A percentile compares a stretch with the other conserved stretches of the same genome.
These are phyloP conservation scores for Proales similis DNA, from an alignment of 1,140 invertebrate genomes.

Conservation along the genomic window DNA sequence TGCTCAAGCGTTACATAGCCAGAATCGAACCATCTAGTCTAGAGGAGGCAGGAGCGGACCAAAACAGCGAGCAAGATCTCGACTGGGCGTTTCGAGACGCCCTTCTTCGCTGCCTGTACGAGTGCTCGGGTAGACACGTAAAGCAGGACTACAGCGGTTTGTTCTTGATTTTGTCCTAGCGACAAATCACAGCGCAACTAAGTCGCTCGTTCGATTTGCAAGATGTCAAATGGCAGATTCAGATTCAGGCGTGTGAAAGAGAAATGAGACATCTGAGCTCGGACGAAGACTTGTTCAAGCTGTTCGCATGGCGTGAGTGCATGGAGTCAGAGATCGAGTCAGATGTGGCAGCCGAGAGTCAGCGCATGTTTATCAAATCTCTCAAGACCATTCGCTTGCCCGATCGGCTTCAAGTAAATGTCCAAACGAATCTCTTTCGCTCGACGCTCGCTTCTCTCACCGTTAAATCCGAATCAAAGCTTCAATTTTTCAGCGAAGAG, in stretches of 20 bases:
- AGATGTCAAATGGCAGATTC: conserved; percentile 37
- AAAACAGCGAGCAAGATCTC: neutral
- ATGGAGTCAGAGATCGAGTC: conserved; percentile 13
- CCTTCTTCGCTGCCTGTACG: conserved; percentile 13
- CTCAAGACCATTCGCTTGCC: conserved; percentile 13
- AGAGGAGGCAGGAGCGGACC: neutral
- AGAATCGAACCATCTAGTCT: conserved; percentile 8
- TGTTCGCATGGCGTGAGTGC: conserved; percentile 30
- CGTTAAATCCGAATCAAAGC: neutral
- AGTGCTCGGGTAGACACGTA: neutral
- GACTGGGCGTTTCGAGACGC: conserved; percentile 31
- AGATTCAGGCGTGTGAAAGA: neutral
- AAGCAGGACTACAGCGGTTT: neutral
- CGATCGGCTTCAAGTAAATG: no score
- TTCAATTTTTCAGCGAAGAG: conserved; percentile 17
- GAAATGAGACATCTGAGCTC: neutral
- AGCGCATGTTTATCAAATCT: conserved; percentile 22
- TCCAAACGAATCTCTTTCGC: no score
- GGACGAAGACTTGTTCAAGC: conserved; percentile 27
- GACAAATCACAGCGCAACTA: neutral
- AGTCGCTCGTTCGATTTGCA: neutral
- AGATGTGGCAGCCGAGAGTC: neutral
- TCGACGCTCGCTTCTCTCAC: no score
- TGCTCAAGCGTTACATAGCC: conserved; percentile 20
- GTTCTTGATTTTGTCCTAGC: neutral